A percentile compares a stretch with the other conserved stretches of the same genome.
Evolutionary conservation across 2,113 vertebrate genomes (phyloP).

Genomic region (Albula goreensis): DNA sequence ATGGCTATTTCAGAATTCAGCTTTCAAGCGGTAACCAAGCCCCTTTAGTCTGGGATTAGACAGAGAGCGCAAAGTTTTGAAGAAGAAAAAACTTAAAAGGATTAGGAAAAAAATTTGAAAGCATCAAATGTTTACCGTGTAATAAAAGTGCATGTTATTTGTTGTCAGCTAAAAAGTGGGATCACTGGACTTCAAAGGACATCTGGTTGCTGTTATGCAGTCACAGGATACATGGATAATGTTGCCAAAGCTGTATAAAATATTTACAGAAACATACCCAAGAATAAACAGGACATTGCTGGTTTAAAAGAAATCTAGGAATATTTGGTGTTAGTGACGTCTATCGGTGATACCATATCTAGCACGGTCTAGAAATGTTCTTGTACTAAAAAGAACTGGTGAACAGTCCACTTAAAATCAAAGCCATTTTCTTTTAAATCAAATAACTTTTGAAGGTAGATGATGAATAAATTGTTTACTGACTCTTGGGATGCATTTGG

Average conservation of each 20-base stretch:
- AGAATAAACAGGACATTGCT: conserved; percentile 36
- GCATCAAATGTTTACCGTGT: conserved; percentile 56
- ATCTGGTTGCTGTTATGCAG: conserved; percentile 77
- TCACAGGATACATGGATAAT: conserved; percentile 67
- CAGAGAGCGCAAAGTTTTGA: conserved; percentile 38
- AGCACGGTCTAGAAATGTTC: conserved; percentile 10
- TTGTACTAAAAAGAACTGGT: not conserved
- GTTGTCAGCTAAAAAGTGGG: conserved; percentile 78
- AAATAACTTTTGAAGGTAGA: conserved; percentile 7
- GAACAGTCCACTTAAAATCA: conserved; percentile 43
- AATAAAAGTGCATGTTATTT: conserved; percentile 74
- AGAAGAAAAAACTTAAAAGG: conserved; percentile 55
- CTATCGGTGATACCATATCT: conserved; percentile 29
- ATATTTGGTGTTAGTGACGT: conserved; percentile 29
- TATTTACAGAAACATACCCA: conserved; percentile 53
- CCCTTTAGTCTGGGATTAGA: conserved; percentile 62
- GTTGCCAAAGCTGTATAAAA: conserved; percentile 55
- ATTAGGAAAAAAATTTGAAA: conserved; percentile 53
- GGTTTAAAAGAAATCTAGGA: conserved; percentile 50
- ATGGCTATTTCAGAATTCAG: conserved; percentile 61
- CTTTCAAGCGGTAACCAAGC: conserved; percentile 59
- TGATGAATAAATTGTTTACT: not conserved
- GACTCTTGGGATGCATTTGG: not conserved
- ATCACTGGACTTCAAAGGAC: conserved; percentile 80
- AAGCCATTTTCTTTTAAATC: not conserved